Evolutionary conservation across 1,140 invertebrate genomes (phyloP), one percentile per base, ranked within the genome.

Genomic region (Neocloeon triangulifer): DNA sequence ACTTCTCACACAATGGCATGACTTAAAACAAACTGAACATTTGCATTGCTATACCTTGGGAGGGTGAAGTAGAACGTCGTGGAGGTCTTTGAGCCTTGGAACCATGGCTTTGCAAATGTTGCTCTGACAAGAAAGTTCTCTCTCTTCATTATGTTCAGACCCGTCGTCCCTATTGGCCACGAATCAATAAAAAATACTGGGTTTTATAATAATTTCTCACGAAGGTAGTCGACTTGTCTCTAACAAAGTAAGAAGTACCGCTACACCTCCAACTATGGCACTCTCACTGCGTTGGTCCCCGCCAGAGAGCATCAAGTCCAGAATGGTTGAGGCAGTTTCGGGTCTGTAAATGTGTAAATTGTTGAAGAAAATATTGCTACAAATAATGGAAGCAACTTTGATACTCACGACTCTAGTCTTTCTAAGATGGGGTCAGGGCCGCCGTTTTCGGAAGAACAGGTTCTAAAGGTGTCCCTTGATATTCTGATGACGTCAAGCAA

Each of bases 401-500:
- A 35, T 37, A 65, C 66, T 64, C 59, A 78, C 74, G 67, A 67
- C 60, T 79, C 72, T 40, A 80, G 52, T 34, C 64, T 62, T 40
- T 60, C 55, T 34, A 78, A 55, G 36, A 80, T 60, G 20, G 68
- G 66, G 57, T 76, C 66, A 33, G 59, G 56, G 44, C 67, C 59
- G 25, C 48, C 48, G 25, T 59, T 58, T 45, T 75, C 68, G 29
- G 54, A 54, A 21, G 55, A 52, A 42, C 55, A 60, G 43, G 57
- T 56, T 44, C 64, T 62, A n/a, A n/a, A n/a, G 46, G 63, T 65
- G 39, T 79, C 70, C 43, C 77, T 55, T 23, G 67, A 64, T 39
- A 64, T 62, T 39, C 62, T 59, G 41, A 82, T 65, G 47, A 82
- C 70, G 63, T 85, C 78, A 63, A 69, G 75, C 40, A 86, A 59